Evolutionary conservation across 1,140 invertebrate species (phyloP).

Genomic region (Drosophila kurseongensis): DNA sequence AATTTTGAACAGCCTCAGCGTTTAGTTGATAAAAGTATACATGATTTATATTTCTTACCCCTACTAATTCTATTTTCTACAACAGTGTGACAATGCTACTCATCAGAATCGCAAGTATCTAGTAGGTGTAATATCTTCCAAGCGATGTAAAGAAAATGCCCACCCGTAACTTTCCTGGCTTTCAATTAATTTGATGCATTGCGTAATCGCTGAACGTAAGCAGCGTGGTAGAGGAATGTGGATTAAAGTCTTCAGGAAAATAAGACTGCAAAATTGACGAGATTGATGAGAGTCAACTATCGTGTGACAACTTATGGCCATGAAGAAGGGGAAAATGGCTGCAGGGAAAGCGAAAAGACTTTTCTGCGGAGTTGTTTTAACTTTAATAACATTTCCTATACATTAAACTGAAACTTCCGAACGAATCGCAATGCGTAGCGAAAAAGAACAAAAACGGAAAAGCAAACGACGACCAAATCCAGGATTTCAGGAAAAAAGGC

Average conservation of each 20-base stretch:
- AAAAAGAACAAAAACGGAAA: slow-evolving; percentile 10
- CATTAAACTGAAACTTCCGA: slow-evolving; percentile 70
- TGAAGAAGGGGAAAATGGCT: not conserved
- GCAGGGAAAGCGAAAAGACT: not conserved
- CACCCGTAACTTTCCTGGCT: not conserved
- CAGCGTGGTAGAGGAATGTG: not conserved
- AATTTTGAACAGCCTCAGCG: no score
- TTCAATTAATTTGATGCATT: not conserved
- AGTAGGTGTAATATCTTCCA: no score
- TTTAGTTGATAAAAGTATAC: no score
- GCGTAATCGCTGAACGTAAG: slow-evolving; percentile 5
- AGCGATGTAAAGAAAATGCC: not conserved
- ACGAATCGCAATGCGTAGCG: slow-evolving; percentile 15
- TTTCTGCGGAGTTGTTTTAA: slow-evolving; percentile 41
- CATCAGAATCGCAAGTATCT: not conserved
- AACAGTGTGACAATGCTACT: not conserved
- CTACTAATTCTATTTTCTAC: no score
- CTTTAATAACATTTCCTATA: slow-evolving; percentile 77
- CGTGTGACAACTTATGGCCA: slow-evolving; percentile 21
- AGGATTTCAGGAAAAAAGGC: not conserved
- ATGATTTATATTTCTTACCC: no score
- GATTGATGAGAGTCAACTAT: slow-evolving; percentile 42
- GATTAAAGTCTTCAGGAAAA: slow-evolving; percentile 20
- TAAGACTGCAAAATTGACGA: slow-evolving; percentile 25
- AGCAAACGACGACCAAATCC: slow-evolving; percentile 31